Evolutionary conservation across 2,113 vertebrate species (phyloP), one percentile per base, ranked within the genome.

Genomic region (Salvator merianae): DNA sequence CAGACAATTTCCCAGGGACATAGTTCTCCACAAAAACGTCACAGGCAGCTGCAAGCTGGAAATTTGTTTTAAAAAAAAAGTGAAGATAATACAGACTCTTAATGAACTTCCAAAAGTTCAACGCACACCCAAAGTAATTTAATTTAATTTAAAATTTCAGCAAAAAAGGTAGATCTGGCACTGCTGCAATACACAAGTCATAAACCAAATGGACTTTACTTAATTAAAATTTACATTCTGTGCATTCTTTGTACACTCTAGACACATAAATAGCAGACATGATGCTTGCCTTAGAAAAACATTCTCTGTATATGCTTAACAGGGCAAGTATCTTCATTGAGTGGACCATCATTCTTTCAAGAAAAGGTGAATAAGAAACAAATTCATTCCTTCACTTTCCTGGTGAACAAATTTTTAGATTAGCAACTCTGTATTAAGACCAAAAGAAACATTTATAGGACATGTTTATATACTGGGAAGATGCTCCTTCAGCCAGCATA

Each of bases 11-110:
- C 5, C 98, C 98, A 50, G 98, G 98, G 8, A 99, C 4, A 38
- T 96, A 99, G 94, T 99, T 99, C 91, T 99, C 98, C 86, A 99
- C 94, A 89, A 99, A 93, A 79, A 99, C 96, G 93, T 99, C 98
- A 89, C 97, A 97, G 77, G 94, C 94, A 85, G 92, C 93, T 92
- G 98, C 96, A 77, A 99, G 97, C 98, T 99, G 91, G 68, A 69
- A 69, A 69, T 69, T 92, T n/a, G n/a, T n/a, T n/a, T n/a, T n/a
- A n/a, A 63, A 88, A 86, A 91, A 93, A 91, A 94, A 20, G 69
- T 85, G 85, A 88, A 77, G 20, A 92, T 2, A 0, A 91, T 16
- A 85, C 82, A 93, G 55, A 87, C 55, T 80, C 16, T 93, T 87
- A 86, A 86, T 77, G 14, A 76, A 71, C 40, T 90, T 81, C 8